Evolutionary conservation across 2,113 vertebrate species (phyloP), one percentile per base, ranked within the genome.

Genomic region (Andinoacara biseriatus): DNA sequence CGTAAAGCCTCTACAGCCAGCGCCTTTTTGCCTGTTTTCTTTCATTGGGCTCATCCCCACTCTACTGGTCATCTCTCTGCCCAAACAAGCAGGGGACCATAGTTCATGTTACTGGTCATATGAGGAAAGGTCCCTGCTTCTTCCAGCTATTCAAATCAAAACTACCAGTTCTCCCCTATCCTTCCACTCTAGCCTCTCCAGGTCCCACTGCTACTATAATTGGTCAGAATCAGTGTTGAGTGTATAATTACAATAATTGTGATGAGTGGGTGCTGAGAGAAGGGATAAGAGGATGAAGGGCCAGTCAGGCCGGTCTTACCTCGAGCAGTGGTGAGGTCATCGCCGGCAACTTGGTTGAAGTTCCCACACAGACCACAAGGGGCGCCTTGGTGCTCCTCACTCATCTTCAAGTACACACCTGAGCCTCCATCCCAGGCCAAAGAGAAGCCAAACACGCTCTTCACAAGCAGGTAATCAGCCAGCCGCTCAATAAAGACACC

Each of bases 381-480:
- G 86, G 96, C 94, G 22, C 97, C 97, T 87, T 96, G 97, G 92
- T 99, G 97, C 74, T 97, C 96, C 87, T 97, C 97, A 14, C 97
- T 97, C 91, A 99, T 94, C 91, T 98, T 99, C 90, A 99, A 96
- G 90, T 99, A 99, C 92, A 99, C 95, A 24, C 97, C 98, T 3
- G 97, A 97, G 90, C 94, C 95, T 86, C 98, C 98, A 88, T 99
- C 98, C 98, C 98, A 99, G 85, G 98, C 98, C 95, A 99, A 90
- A 43, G 97, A 99, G 95, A 99, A 98, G 77, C 98, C 98, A 90
- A 99, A 99, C 24, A 97, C 97, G 58, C 97, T 99, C 93, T 99
- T 99, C 92, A 99, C 97, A 57, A 99, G 94, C 92, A 99, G 96
- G 90, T 99, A 99, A 92, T 99, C 98, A 5, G 98, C 98, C 82